A percentile compares a stretch with the other conserved stretches of the same genome.
Conservation (phyloP, 2,797 vertebrate species). For the Hippopotamyrus pictus region DNA sequence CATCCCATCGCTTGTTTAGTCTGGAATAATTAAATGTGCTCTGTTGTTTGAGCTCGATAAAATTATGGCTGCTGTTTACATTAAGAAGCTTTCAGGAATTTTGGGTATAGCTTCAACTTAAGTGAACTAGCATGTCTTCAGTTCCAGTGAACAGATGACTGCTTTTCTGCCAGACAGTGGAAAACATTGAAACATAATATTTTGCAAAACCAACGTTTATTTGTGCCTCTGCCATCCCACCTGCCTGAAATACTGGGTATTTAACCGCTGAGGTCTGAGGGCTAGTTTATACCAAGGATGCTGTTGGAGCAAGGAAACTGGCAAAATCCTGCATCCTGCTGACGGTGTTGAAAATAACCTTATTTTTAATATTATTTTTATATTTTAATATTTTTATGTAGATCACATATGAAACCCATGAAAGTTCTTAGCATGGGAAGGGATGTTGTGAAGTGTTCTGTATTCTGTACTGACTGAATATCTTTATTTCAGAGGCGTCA, state of each 20-base stretch:
- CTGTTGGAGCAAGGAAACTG: neutral
- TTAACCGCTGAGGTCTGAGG: neutral
- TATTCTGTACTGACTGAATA: neutral
- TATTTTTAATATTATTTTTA: neutral
- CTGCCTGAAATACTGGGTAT: slow-evolving; percentile 8
- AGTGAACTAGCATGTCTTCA: slow-evolving; percentile 17
- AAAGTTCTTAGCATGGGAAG: slow-evolving; percentile 5
- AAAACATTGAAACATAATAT: slow-evolving; percentile 26
- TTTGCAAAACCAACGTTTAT: slow-evolving; percentile 20
- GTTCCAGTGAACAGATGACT: slow-evolving; percentile 17
- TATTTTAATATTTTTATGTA: neutral
- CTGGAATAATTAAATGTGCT: slow-evolving; percentile 22
- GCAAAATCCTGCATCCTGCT: slow-evolving; percentile 8
- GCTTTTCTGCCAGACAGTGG: slow-evolving; percentile 21
- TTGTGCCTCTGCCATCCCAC: slow-evolving; percentile 21
- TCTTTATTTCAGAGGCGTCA: neutral
- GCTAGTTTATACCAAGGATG: slow-evolving; percentile 6
- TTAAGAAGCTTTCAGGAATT: slow-evolving; percentile 17
- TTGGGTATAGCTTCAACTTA: slow-evolving; percentile 13
- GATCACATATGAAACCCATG: neutral
- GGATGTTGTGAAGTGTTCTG: neutral
- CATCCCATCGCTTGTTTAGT: slow-evolving; percentile 11
- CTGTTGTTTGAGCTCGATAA: slow-evolving; percentile 2
- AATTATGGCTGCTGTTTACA: slow-evolving; percentile 20
- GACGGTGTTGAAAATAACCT: slow-evolving; percentile 4